These are phyloP conservation scores for Eubasilissa splendida DNA, from an alignment of 2,888 invertebrate genomes.

Conservation along the genomic window DNA sequence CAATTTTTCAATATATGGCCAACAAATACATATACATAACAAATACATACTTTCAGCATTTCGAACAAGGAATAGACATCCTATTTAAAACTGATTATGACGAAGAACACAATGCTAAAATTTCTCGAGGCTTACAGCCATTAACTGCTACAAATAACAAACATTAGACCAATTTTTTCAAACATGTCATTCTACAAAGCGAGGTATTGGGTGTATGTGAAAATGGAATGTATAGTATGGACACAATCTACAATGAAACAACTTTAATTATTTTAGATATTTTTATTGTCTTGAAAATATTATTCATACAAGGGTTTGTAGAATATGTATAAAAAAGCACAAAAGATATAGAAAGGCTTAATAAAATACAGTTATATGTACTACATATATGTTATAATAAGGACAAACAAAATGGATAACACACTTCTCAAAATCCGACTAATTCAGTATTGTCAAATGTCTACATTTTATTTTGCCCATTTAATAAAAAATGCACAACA, in stretches of 20 bases:
- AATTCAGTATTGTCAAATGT: background rate
- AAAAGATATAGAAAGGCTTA: background rate
- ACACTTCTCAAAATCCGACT: background rate
- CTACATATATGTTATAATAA: background rate
- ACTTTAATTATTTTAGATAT: background rate
- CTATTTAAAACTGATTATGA: no score
- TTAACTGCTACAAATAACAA: no score
- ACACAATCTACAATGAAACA: background rate
- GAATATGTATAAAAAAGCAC: conserved; percentile 19
- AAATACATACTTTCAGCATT: no score
- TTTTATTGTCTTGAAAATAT: conserved; percentile 11
- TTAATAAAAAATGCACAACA: background rate
- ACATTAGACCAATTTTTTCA: no score
- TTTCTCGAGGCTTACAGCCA: no score
- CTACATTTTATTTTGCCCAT: background rate
- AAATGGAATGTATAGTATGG: no score
- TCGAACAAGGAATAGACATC: no score
- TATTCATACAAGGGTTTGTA: conserved; percentile 5
- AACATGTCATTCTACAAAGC: no score
- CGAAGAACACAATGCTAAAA: no score
- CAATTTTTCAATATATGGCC: no score
- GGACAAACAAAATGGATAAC: background rate
- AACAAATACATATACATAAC: no score
- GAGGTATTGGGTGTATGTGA: no score
- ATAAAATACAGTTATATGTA: background rate